Evolutionary conservation across 2,113 vertebrate genomes (phyloP), one percentile per base, ranked within the genome.

Genomic region (Lophius piscatorius): DNA sequence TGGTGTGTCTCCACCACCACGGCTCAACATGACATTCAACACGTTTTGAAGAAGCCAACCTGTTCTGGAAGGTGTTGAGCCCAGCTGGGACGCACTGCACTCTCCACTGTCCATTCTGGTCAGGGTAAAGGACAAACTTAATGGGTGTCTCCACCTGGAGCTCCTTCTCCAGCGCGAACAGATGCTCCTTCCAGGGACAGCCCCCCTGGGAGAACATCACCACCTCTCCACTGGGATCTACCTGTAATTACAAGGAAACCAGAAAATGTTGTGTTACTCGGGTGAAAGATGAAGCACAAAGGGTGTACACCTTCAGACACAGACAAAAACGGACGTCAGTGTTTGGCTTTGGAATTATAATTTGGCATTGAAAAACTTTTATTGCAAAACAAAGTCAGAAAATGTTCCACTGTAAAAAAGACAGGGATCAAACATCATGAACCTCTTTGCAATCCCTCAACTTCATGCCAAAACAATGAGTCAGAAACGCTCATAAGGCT

Each of bases 161-260:
- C 42, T 89, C 93, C 29, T 63, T 84, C 81, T 98, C 97, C 59
- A 98, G 86, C 23, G 78, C 40, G 56, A 96, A 94, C 7, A 98
- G 83, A 33, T 98, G 96, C 57, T 98, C 95, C 80, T 98, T 95
- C 97, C 97, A 98, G 2, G 96, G 97, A 71, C 95, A 97, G 0
- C 94, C 93, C 0, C 96, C 95, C 68, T 91, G 88, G 0, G 84
- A 78, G 47, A 98, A 86, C 62, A 93, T 28, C 51, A 97, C 13
- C 22, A 98, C 74, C 83, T 91, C 89, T 9, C 97, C 96, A 17
- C 95, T 95, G 16, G 87, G 66, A 3, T 98, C 95, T 6, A 93
- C 91, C 96, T 98, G 78, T 5, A 63, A 70, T 3, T 14, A 20
- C 28, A 54, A 21, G n/a, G 56, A 16, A 41, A 29, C 6, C 17